A percentile compares a stretch with the other conserved stretches of the same genome.
These are phyloP conservation scores for Hyposoter dolosus DNA, from an alignment of 2,888 invertebrate genomes.

Conservation along the genomic window DNA sequence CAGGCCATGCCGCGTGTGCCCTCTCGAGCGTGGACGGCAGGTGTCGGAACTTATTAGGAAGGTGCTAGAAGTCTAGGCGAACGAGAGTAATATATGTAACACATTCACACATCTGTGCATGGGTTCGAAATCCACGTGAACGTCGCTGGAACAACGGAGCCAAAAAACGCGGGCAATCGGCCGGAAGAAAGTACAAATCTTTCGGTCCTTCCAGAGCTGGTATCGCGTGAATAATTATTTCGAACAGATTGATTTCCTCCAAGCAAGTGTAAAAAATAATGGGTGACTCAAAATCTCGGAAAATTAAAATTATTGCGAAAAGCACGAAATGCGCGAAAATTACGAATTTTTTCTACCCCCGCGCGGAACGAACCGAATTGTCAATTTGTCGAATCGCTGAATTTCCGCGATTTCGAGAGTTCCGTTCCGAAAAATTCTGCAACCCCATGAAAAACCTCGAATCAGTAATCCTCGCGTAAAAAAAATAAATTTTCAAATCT, in stretches of 20 bases:
- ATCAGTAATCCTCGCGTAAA: neutral
- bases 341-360: neutral
- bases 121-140: neutral
- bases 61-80: slow-evolving; percentile 43
- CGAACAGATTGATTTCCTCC: neutral
- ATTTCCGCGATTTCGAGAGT: neutral
- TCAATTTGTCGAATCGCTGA: too few species aligned
- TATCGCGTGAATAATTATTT: neutral
- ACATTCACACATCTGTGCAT: neutral
- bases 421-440: neutral
- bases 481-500: neutral
- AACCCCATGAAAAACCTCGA: neutral
- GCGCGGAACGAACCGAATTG: too few species aligned
- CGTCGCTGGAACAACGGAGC: neutral
- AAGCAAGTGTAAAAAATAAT: neutral
- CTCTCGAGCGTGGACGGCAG: slow-evolving; percentile 61
- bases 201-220: neutral
- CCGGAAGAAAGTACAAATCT: neutral
- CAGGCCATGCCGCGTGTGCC: slow-evolving; percentile 49
- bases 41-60: slow-evolving; percentile 65
- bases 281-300: neutral
- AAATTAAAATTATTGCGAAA: neutral
- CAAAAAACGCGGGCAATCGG: slow-evolving; percentile 2
- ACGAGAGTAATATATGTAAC: slow-evolving; percentile 30
- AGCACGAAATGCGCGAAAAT: neutral